Conservation (phyloP, 1,140 invertebrate genomes). For the Heliconius congener region DNA sequence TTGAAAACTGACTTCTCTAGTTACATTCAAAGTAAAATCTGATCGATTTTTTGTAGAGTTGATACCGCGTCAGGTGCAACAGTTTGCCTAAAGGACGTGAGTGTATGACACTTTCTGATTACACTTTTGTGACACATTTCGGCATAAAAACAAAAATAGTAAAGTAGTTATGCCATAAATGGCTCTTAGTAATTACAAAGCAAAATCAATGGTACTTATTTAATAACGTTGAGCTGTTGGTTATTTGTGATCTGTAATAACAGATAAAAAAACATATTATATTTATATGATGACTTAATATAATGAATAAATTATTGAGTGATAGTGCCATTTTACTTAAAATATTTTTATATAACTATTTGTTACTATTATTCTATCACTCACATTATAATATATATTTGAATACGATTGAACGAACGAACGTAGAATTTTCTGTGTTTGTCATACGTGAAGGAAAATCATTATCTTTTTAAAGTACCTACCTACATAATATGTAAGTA, state of each 20-base stretch:
- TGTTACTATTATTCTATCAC: too few species aligned
- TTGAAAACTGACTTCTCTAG: neutral
- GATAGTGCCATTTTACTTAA: neutral
- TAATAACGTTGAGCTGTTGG: neutral
- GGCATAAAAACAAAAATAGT: neutral
- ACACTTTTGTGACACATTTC: neutral
- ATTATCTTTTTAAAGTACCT: too few species aligned
- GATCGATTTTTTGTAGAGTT: too few species aligned
- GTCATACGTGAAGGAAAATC: neutral
- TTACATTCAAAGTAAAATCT: too few species aligned
- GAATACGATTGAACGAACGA: neutral
- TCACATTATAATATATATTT: neutral
- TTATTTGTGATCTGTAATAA: neutral
- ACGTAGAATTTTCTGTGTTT: neutral
- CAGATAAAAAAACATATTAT: neutral
- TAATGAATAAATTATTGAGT: neutral
- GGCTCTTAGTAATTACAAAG: neutral
- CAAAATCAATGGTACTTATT: neutral
- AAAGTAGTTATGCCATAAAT: neutral
- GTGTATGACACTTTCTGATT: too few species aligned
- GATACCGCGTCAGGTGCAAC: too few species aligned
- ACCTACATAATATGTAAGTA: too few species aligned
- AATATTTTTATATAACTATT: neutral
- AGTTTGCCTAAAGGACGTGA: too few species aligned
- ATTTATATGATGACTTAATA: neutral